Conservation (phyloP, 2,888 invertebrate genomes). For the Petrolisthes cinctipes region DNA sequence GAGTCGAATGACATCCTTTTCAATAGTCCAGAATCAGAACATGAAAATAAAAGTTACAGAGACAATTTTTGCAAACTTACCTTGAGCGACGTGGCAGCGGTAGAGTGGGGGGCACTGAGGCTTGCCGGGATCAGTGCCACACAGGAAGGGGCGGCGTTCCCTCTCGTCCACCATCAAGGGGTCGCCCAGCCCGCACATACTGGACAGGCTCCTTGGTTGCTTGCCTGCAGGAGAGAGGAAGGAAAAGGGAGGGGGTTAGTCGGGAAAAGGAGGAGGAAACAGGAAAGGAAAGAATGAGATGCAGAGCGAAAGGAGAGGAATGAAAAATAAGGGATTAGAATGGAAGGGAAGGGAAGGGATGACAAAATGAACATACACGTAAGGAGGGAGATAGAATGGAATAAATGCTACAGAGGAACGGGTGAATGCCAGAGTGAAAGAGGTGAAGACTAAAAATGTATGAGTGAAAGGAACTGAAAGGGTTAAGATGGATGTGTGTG, state of each 20-base stretch:
- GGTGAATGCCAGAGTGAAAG: too few species aligned
- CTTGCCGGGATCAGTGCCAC: slow-evolving; percentile 84
- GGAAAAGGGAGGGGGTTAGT: not conserved
- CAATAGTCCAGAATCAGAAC: not conserved
- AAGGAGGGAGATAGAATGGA: not conserved
- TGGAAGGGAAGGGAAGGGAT: too few species aligned
- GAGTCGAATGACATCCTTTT: not conserved
- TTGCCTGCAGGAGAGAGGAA: slow-evolving; percentile 74
- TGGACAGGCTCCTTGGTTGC: slow-evolving; percentile 81
- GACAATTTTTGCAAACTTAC: not conserved
- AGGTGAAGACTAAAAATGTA: too few species aligned
- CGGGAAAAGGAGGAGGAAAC: not conserved
- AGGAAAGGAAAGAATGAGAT: too few species aligned
- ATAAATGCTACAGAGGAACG: not conserved
- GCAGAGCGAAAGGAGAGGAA: not conserved
- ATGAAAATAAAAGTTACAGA: not conserved
- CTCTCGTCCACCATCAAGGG: slow-evolving; percentile 79
- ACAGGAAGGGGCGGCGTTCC: slow-evolving; percentile 80
- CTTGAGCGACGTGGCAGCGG: slow-evolving; percentile 74
- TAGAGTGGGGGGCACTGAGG: slow-evolving; percentile 87
- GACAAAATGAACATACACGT: too few species aligned
- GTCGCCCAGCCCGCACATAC: slow-evolving; percentile 82
- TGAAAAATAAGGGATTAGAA: not conserved
- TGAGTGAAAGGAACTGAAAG: too few species aligned
- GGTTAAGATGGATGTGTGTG: too few species aligned